Evolutionary conservation across 2,113 vertebrate genomes (phyloP).

Genomic region (Saimiri boliviensis): DNA sequence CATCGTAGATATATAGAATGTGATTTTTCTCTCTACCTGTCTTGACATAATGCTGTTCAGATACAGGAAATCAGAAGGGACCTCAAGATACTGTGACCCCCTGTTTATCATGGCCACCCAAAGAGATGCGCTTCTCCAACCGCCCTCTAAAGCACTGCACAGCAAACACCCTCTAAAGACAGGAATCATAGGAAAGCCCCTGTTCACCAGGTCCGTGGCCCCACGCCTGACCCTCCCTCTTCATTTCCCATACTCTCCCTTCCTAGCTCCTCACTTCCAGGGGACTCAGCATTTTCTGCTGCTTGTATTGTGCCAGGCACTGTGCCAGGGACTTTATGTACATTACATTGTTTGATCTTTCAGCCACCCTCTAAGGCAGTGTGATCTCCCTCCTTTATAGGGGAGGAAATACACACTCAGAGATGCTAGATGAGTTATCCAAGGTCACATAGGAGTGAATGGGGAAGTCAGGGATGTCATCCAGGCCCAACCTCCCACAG

Average conservation of each 20-base stretch:
- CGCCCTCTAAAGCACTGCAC: neutral
- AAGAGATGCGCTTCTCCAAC: neutral
- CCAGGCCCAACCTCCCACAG: neutral
- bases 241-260: neutral
- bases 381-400: neutral
- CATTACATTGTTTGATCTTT: no score
- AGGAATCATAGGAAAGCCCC: neutral
- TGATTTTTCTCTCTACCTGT: neutral
- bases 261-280: neutral
- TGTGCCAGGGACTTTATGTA: neutral
- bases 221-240: neutral
- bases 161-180: neutral
- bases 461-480: neutral
- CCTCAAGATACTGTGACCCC: neutral
- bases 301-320: fast-evolving
- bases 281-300: neutral
- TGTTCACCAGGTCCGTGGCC: fast-evolving
- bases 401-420: neutral
- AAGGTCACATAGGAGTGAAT: neutral
- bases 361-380: no score
- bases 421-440: neutral
- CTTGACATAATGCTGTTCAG: neutral
- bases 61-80: neutral
- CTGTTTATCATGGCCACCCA: neutral
- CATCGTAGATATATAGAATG: neutral